phyloP scores from a whole-genome alignment of 1,140 invertebrate species.

The Drosophila sulfurigaster region DNA sequence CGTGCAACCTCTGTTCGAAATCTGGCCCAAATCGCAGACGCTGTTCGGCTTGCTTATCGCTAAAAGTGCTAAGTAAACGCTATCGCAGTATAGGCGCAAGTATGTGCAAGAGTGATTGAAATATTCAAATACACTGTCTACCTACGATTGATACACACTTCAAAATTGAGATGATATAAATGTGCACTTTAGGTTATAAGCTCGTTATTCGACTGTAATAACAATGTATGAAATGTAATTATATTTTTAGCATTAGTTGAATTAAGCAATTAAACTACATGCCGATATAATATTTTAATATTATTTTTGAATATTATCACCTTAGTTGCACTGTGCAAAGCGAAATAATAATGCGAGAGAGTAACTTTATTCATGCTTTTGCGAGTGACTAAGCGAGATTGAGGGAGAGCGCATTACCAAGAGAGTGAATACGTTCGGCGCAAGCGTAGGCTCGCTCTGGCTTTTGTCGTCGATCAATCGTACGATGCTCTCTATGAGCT shows the following conservation, averaged over 20 bases:
- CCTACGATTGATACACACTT: constrained; percentile 8
- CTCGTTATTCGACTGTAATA: too few species aligned
- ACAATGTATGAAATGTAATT: not conserved
- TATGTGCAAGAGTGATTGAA: not conserved
- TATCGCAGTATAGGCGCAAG: constrained; percentile 10
- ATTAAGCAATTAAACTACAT: not conserved
- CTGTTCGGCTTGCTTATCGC: constrained; percentile 56
- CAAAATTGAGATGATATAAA: not conserved
- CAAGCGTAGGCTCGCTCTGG: constrained; percentile 19
- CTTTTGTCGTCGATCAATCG: constrained; percentile 51
- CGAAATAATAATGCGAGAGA: constrained; percentile 35
- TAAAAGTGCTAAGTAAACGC: constrained; percentile 64
- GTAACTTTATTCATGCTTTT: constrained; percentile 12
- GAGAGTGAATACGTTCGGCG: not conserved
- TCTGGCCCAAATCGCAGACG: constrained; percentile 70
- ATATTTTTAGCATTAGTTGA: not conserved
- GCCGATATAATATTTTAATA: not conserved
- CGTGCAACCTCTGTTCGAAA: constrained; percentile 44
- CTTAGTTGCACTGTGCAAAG: constrained; percentile 19
- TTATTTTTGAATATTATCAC: not conserved
- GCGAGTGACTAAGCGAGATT: not conserved
- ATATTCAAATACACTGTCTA: constrained; percentile 21
- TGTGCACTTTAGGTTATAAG: too few species aligned
- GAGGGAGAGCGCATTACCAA: not conserved
- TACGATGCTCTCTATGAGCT: constrained; percentile 25